phyloP scores from a whole-genome alignment of 2,113 vertebrate genomes.

The Hyla sarda region DNA sequence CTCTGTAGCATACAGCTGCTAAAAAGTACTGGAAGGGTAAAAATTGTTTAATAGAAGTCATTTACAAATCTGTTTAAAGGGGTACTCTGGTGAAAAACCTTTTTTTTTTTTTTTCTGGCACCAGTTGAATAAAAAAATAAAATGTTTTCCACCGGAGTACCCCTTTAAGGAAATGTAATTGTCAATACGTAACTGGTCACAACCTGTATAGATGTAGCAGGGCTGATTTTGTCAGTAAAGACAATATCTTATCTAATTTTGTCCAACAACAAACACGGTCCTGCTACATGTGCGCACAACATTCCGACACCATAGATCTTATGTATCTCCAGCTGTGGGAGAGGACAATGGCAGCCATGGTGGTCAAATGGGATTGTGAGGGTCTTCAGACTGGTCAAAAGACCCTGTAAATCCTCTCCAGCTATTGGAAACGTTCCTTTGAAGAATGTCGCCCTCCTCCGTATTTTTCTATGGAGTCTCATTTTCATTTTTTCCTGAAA shows the following conservation, averaged over 20 bases:
- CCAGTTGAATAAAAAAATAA: too few relatives aligned
- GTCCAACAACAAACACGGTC: neutral
- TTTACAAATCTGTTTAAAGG: too few relatives aligned
- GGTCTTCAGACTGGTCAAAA: neutral
- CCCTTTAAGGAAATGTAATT: too few relatives aligned
- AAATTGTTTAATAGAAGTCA: too few relatives aligned
- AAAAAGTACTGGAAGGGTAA: too few relatives aligned
- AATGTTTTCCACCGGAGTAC: too few relatives aligned
- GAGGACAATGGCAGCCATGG: neutral
- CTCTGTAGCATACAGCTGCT: too few relatives aligned
- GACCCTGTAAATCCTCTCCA: neutral
- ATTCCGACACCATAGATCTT: neutral
- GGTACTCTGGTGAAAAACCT: too few relatives aligned
- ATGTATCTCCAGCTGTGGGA: neutral
- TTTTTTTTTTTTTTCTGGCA: too few relatives aligned
- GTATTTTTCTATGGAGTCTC: neutral
- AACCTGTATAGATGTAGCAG: neutral
- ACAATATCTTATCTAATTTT: too few relatives aligned
- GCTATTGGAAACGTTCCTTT: neutral
- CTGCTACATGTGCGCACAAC: neutral
- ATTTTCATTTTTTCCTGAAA: slow-evolving; percentile 13
- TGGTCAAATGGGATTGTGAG: neutral
- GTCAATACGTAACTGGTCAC: too few relatives aligned
- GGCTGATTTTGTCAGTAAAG: neutral
- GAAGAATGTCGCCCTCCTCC: neutral